Conservation (phyloP, 1,140 invertebrate species). For the Aphis gossypii region DNA sequence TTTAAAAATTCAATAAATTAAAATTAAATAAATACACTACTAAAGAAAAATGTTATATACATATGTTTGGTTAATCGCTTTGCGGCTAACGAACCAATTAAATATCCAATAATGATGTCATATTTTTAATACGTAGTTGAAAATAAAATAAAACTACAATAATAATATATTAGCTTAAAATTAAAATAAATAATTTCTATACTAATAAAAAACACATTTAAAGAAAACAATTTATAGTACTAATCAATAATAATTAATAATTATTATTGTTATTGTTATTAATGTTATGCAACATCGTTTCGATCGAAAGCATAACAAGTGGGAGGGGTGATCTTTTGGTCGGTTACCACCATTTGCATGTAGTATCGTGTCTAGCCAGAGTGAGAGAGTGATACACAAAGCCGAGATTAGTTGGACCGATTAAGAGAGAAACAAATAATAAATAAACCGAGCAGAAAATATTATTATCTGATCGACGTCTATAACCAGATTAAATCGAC, state of each 20-base stretch:
- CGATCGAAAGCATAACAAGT: not conserved
- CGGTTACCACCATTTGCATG: conserved; percentile 22
- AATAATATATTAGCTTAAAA: not conserved
- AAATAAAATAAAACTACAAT: not conserved
- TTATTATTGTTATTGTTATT: not conserved
- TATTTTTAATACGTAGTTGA: not conserved
- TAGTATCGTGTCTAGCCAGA: conserved; percentile 31
- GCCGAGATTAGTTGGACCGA: conserved; percentile 41
- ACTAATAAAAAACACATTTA: not conserved
- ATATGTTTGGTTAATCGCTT: not conserved
- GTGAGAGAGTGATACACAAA: conserved; percentile 38
- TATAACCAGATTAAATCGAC: conserved; percentile 41
- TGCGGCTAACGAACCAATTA: not conserved
- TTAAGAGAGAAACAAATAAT: conserved; percentile 55
- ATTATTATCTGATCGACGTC: conserved; percentile 51
- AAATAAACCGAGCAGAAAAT: conserved; percentile 48
- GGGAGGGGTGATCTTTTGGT: conserved; percentile 1
- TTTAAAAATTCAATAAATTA: not conserved
- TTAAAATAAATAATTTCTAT: not conserved
- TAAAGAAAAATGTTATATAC: not conserved
- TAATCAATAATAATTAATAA: not conserved
- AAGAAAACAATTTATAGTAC: not conserved
- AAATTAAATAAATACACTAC: not conserved
- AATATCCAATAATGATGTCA: not conserved
- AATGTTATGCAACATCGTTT: not conserved